Evolutionary conservation across 2,888 invertebrate species (phyloP).

Genomic region (Bhutanitis thaidina): DNA sequence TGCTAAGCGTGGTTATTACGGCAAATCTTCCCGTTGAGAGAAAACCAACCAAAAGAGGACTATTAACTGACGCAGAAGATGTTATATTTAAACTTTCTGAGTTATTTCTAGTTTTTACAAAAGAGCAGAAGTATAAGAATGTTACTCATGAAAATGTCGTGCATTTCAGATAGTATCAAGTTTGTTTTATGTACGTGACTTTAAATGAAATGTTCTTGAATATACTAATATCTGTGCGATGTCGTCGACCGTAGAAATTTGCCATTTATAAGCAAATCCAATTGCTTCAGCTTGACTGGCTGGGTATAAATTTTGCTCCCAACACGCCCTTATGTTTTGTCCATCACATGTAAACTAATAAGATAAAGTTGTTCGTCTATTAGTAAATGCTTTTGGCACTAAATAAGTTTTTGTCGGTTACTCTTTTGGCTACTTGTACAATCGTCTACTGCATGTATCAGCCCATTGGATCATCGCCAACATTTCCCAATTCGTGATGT

Average conservation of each 20-base stretch:
- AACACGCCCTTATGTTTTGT: slow-evolving; percentile 18
- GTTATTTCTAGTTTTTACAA: too few species aligned
- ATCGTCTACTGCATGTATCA: slow-evolving; percentile 38
- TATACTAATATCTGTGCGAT: background rate
- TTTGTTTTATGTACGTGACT: too few species aligned
- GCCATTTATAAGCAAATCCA: slow-evolving; percentile 12
- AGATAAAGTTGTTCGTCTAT: slow-evolving; percentile 32
- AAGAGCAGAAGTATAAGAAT: too few species aligned
- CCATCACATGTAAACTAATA: slow-evolving; percentile 22
- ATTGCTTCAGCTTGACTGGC: slow-evolving; percentile 5
- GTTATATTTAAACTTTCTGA: too few species aligned
- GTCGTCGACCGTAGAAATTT: slow-evolving; percentile 6
- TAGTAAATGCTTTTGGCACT: slow-evolving; percentile 38
- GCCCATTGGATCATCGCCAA: slow-evolving; percentile 43
- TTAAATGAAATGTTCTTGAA: background rate
- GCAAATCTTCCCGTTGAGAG: too few species aligned
- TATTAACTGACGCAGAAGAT: too few species aligned
- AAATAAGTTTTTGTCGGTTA: slow-evolving; percentile 30
- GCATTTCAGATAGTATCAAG: too few species aligned
- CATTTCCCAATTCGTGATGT: slow-evolving; percentile 19
- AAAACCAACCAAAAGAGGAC: too few species aligned
- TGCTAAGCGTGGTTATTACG: too few species aligned
- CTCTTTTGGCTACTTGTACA: slow-evolving; percentile 32
- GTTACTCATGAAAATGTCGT: too few species aligned
- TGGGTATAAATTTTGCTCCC: slow-evolving; percentile 7